Evolutionary conservation across 2,797 vertebrate genomes (phyloP).

Genomic region (Acridotheres tristis): DNA sequence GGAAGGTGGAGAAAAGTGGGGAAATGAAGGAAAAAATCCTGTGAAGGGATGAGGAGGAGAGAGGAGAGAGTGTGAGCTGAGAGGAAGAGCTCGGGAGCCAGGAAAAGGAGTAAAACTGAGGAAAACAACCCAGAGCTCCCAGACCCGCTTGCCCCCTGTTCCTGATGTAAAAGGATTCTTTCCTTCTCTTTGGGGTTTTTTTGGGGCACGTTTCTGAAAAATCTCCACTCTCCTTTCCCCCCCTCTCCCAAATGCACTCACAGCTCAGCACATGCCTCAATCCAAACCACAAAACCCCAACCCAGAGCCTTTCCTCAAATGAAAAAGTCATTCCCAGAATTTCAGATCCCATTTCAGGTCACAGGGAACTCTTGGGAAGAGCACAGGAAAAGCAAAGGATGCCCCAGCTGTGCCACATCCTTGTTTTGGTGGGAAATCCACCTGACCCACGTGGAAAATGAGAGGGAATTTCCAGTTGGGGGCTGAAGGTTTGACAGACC

Average conservation of each 20-base stretch:
- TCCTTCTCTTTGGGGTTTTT: neutral
- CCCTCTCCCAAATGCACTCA: neutral
- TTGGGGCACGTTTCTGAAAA: conserved; percentile 71
- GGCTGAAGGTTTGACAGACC: rapidly evolving
- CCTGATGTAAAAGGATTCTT: neutral
- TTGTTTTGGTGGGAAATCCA: neutral
- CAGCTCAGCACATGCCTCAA: neutral
- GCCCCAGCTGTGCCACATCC: rapidly evolving
- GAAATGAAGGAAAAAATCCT: neutral
- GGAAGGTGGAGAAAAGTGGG: neutral
- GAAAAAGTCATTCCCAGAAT: neutral
- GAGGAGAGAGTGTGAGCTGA: neutral
- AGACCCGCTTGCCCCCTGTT: neutral
- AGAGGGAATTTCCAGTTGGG: neutral
- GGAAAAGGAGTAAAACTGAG: neutral
- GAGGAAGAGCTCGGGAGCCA: neutral
- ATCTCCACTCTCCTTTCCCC: neutral
- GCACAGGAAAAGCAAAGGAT: neutral
- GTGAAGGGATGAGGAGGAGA: neutral
- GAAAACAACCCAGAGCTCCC: conserved; percentile 5
- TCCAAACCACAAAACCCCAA: neutral
- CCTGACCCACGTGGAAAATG: rapidly evolving
- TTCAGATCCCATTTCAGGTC: neutral
- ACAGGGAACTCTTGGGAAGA: neutral
- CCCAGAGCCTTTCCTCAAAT: neutral